Percentiles rank a stretch among this genome's conserved stretches.
Evolutionary conservation across 2,888 invertebrate genomes (phyloP).

Genomic region (Drosophila niveifrons): DNA sequence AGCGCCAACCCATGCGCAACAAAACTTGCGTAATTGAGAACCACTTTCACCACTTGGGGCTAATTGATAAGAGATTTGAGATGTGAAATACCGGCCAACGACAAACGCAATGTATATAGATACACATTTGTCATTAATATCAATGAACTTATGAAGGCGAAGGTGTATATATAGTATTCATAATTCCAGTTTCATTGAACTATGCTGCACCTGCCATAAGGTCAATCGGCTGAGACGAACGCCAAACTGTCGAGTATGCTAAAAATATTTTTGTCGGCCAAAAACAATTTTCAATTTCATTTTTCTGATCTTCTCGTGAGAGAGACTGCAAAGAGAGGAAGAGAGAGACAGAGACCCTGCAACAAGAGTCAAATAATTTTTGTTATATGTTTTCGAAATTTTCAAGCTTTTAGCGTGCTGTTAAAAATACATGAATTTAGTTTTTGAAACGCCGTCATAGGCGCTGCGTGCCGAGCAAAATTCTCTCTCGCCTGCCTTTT

Average conservation of each 20-base stretch:
- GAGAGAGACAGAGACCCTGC: slow-evolving; percentile 1
- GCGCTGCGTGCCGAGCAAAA: slow-evolving; percentile 68
- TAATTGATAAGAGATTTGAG: slow-evolving; percentile 25
- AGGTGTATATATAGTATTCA: slow-evolving; percentile 32
- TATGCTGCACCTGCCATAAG: slow-evolving; percentile 73
- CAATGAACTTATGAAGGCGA: background rate
- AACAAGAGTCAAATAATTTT: slow-evolving; percentile 14
- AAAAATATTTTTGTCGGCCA: slow-evolving; percentile 77
- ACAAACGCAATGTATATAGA: slow-evolving; percentile 3
- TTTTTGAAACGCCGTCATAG: slow-evolving; percentile 79
- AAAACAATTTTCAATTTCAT: slow-evolving; percentile 74
- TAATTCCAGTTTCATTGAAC: slow-evolving; percentile 75
- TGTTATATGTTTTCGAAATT: slow-evolving; percentile 51
- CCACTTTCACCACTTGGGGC: slow-evolving; percentile 42
- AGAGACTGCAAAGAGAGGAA: slow-evolving; percentile 32
- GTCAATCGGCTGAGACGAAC: slow-evolving; percentile 57
- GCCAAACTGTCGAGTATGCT: slow-evolving; percentile 53
- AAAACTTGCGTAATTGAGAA: slow-evolving; percentile 71
- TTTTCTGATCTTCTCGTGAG: slow-evolving; percentile 46
- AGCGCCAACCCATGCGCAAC: slow-evolving; percentile 24
- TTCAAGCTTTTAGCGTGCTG: slow-evolving; percentile 67
- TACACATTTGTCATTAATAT: background rate
- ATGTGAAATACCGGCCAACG: slow-evolving; percentile 23
- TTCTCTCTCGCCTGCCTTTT: slow-evolving; percentile 31
- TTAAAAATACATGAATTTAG: slow-evolving; percentile 79